Evolutionary conservation across 2,888 invertebrate genomes (phyloP).

Genomic region (Heliothis peltigera): DNA sequence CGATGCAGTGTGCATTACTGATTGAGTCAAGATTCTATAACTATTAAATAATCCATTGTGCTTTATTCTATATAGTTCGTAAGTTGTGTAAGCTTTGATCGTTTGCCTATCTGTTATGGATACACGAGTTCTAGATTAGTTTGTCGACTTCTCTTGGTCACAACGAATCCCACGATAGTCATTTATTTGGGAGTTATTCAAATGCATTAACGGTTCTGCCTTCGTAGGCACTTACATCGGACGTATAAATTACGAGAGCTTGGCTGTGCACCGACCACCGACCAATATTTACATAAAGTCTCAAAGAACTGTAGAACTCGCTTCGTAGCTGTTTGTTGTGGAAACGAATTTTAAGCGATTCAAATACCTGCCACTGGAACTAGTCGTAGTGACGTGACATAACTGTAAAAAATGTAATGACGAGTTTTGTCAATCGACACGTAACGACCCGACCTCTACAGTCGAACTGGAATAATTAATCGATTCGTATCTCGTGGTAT

Average conservation of each 20-base stretch:
- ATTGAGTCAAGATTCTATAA: conserved; percentile 26
- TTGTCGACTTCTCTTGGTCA: not conserved
- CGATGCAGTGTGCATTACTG: conserved; percentile 63
- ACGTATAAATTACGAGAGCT: conserved; percentile 45
- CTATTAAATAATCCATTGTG: not conserved
- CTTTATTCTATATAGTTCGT: too few relatives aligned
- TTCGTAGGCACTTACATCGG: conserved; percentile 37
- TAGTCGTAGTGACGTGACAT: conserved; percentile 57
- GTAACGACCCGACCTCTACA: conserved; percentile 27
- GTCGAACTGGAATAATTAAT: conserved; percentile 17
- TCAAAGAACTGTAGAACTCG: conserved; percentile 35
- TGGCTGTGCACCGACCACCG: conserved; percentile 25
- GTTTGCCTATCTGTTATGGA: not conserved
- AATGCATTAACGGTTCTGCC: conserved; percentile 48
- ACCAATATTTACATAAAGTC: conserved; percentile 49
- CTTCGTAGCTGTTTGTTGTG: conserved; percentile 41
- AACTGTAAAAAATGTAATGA: conserved; percentile 58
- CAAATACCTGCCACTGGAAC: conserved; percentile 65
- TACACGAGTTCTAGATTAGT: conserved; percentile 1
- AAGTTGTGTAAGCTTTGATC: conserved; percentile 2
- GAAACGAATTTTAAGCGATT: conserved; percentile 64
- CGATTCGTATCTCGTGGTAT: conserved; percentile 27
- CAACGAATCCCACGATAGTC: conserved; percentile 12
- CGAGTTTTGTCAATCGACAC: conserved; percentile 43
- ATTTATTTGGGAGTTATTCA: conserved; percentile 41